Evolutionary conservation across 2,113 vertebrate genomes (phyloP).

Genomic region (Prochilodus magdalenae): DNA sequence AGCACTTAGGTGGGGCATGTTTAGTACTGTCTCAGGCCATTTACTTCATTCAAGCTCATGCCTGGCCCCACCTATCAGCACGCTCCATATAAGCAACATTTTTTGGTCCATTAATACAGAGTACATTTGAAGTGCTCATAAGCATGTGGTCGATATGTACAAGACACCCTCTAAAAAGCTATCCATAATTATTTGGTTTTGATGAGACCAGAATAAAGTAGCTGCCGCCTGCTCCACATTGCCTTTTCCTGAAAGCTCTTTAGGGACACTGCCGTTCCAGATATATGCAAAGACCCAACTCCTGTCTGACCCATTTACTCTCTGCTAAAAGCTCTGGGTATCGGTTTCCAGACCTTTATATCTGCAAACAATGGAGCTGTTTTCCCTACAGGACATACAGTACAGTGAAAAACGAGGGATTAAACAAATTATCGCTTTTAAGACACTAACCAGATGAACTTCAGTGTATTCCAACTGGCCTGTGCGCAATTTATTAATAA

Average conservation of each 20-base stretch:
- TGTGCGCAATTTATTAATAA: constrained; percentile 6
- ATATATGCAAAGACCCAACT: constrained; percentile 50
- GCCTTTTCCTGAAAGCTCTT: constrained; percentile 14
- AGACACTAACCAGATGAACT: neutral
- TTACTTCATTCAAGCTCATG: too few species aligned
- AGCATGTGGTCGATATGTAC: too few species aligned
- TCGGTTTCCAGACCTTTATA: constrained; percentile 32
- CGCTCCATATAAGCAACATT: too few species aligned
- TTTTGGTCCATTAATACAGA: too few species aligned
- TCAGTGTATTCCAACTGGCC: neutral
- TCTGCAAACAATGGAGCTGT: neutral
- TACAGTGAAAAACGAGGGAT: neutral
- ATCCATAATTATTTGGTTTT: neutral
- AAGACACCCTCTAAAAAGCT: neutral
- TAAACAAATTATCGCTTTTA: neutral
- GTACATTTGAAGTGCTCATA: too few species aligned
- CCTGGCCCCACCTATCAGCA: too few species aligned
- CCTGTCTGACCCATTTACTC: constrained; percentile 48
- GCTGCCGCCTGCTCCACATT: constrained; percentile 47
- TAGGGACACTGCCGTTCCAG: constrained; percentile 58
- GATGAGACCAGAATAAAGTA: neutral
- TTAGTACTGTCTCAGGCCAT: too few species aligned
- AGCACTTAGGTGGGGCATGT: too few species aligned
- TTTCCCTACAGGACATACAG: neutral
- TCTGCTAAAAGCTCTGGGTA: constrained; percentile 9